These are phyloP conservation scores for Cydia fagiglandana DNA, from an alignment of 1,140 invertebrate species.

Conservation along the genomic window DNA sequence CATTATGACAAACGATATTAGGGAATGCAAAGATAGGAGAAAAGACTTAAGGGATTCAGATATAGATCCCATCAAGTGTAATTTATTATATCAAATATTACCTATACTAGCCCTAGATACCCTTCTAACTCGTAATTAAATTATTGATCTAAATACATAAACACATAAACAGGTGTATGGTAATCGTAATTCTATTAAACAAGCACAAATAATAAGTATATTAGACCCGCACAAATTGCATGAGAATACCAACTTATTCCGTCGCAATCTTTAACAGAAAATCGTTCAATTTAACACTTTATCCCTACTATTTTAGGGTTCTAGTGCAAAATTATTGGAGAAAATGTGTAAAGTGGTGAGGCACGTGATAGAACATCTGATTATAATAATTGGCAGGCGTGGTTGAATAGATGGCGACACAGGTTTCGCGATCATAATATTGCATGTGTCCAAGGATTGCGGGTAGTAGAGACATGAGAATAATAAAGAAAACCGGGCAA, in stretches of 20 bases:
- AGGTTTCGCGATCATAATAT: neutral
- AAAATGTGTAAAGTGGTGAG: neutral
- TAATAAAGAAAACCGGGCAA: no score
- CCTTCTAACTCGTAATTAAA: neutral
- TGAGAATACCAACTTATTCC: neutral
- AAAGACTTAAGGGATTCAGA: no score
- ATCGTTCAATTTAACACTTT: neutral
- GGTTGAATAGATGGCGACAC: constrained; percentile 11
- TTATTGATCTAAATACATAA: neutral
- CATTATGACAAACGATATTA: no score
- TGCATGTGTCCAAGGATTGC: constrained; percentile 7
- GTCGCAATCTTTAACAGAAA: neutral
- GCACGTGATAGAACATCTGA: neutral
- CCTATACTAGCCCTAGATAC: neutral
- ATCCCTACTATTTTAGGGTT: neutral
- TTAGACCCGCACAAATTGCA: neutral
- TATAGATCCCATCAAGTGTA: no score
- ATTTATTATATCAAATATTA: neutral
- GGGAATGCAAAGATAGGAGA: no score
- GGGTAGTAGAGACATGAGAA: neutral
- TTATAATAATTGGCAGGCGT: constrained; percentile 16
- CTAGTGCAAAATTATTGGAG: neutral
- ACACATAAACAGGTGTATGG: neutral
- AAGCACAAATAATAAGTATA: neutral
- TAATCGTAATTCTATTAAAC: neutral